Conservation (phyloP, 2,797 vertebrate genomes). For the Trematomus bernacchii region DNA sequence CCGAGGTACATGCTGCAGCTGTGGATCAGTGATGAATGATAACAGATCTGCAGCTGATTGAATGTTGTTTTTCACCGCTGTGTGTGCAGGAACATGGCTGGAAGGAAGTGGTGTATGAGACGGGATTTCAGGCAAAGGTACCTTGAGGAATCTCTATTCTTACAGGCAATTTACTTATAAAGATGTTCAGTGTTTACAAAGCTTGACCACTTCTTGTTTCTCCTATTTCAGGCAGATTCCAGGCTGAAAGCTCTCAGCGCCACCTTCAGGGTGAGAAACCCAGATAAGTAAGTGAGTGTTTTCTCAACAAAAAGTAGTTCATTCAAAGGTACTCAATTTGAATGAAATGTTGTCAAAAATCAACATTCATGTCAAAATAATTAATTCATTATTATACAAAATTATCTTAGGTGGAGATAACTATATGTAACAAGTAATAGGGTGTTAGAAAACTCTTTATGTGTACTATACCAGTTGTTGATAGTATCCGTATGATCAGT, state of each 20-base stretch:
- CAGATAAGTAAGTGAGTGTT: constrained; percentile 91
- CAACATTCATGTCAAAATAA: neutral
- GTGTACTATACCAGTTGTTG: no score
- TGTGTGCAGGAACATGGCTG: constrained; percentile 90
- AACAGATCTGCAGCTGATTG: neutral
- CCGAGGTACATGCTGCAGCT: constrained; percentile 83
- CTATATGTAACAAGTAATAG: no score
- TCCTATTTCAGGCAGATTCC: constrained; percentile 90
- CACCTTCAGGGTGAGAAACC: constrained; percentile 97
- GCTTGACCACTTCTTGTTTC: neutral
- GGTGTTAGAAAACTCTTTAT: no score
- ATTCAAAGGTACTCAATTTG: no score
- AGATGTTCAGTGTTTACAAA: neutral
- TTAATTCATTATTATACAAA: no score
- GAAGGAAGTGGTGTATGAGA: constrained; percentile 95
- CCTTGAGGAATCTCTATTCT: neutral
- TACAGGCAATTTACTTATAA: neutral
- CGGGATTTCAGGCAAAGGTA: constrained; percentile 97
- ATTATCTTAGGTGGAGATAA: no score
- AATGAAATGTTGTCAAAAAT: no score
- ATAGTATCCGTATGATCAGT: no score
- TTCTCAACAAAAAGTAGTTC: neutral
- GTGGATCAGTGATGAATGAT: neutral
- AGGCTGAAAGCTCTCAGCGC: constrained; percentile 96
- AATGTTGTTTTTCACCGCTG: neutral